Conservation (phyloP, 1,140 invertebrate species). For the Saccostrea cuccullata region DNA sequence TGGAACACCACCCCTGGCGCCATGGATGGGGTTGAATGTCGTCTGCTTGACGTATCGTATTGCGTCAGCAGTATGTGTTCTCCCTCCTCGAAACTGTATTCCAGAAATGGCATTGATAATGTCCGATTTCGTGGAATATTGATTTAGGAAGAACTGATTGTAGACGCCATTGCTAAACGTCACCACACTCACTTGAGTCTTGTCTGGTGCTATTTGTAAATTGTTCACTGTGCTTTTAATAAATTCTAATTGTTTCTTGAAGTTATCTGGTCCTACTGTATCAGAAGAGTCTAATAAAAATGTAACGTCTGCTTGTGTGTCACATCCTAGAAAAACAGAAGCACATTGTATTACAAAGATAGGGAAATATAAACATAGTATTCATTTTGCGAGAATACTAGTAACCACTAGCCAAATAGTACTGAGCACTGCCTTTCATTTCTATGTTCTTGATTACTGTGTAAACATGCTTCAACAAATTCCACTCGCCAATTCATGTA, state of each 20-base stretch:
- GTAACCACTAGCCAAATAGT: no score
- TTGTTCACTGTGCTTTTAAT: constrained; percentile 66
- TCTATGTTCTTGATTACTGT: no score
- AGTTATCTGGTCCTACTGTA: constrained; percentile 69
- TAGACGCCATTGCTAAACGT: constrained; percentile 65
- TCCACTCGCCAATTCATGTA: no score
- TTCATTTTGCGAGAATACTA: no score
- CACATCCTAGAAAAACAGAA: constrained; percentile 65
- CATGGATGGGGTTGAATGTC: constrained; percentile 66
- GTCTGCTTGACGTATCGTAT: constrained; percentile 63
- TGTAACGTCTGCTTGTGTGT: constrained; percentile 69
- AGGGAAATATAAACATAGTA: no score
- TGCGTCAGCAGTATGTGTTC: constrained; percentile 66
- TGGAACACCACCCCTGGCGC: constrained; percentile 63
- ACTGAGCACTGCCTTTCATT: no score
- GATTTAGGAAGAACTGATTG: constrained; percentile 69
- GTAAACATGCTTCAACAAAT: no score
- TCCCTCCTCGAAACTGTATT: constrained; percentile 62
- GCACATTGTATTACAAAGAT: not conserved
- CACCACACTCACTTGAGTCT: constrained; percentile 66
- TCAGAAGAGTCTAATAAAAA: constrained; percentile 75
- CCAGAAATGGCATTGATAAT: constrained; percentile 60
- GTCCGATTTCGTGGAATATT: constrained; percentile 58
- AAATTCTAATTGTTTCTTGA: constrained; percentile 71
- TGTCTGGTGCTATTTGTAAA: constrained; percentile 64